Conservation (phyloP, 2,888 invertebrate species). For the Catocala sponsa region DNA sequence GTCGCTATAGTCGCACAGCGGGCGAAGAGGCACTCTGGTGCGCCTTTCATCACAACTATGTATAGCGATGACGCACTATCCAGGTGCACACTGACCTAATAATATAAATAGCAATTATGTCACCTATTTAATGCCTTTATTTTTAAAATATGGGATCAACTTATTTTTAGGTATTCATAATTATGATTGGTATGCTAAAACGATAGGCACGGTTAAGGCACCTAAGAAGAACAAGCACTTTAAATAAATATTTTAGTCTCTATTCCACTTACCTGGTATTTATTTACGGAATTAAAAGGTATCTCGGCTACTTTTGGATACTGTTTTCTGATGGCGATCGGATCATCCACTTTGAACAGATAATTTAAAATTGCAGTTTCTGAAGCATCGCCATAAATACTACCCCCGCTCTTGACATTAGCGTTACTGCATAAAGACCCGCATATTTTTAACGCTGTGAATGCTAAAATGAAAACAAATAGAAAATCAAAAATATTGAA, state of each 20-base stretch:
- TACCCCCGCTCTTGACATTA: constrained; percentile 94
- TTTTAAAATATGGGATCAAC: no score
- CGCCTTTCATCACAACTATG: constrained; percentile 98
- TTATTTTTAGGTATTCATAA: no score
- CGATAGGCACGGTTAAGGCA: no score
- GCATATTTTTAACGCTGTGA: constrained; percentile 94
- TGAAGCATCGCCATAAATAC: constrained; percentile 95
- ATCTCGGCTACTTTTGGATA: constrained; percentile 96
- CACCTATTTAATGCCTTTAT: background rate
- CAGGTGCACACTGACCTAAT: constrained; percentile 91
- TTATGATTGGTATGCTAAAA: no score
- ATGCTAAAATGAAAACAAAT: constrained; percentile 81
- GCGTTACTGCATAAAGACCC: constrained; percentile 98
- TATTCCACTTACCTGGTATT: constrained; percentile 95
- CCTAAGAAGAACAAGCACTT: no score
- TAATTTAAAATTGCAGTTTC: constrained; percentile 96
- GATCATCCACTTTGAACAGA: constrained; percentile 90
- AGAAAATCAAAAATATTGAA: background rate
- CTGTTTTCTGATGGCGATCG: constrained; percentile 91
- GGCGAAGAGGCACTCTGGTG: constrained; percentile 97
- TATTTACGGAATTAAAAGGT: constrained; percentile 98
- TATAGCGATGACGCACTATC: constrained; percentile 93
- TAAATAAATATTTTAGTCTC: no score
- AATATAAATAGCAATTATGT: constrained; percentile 17
- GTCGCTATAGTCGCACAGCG: constrained; percentile 93